Evolutionary conservation across 2,888 invertebrate species (phyloP), one percentile per base, ranked within the genome.

Genomic region (Leucophora obtusa): DNA sequence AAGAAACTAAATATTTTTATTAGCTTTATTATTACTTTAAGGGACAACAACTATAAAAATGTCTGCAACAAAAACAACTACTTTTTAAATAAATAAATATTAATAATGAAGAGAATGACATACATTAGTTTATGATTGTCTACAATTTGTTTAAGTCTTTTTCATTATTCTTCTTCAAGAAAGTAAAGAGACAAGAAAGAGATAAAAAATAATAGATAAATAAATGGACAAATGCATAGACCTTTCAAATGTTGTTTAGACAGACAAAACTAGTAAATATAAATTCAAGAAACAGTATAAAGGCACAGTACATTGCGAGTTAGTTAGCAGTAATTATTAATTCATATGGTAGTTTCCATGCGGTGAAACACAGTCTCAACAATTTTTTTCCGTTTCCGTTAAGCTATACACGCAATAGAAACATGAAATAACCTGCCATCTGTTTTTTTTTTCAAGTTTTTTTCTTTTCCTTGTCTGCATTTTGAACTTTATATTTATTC

Each of bases 71-170:
- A 38, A 38, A 14, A 38, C 11, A 11, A 38, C 11, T 9, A 35
- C 35, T 35, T 11, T 28, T 38, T 38, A 38, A 38, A n/a, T n/a
- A n/a, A 38, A 38, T 11, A 38, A 38, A 38, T 38, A 14, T 14
- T 24, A 53, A 33, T 33, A 53, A 68, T 43, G 43, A 43, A 51
- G 43, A 35, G 53, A 58, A 59, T 51, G 51, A 56, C 54, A 63
- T 33, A 51, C 65, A 73, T 58, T 65, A 38, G 56, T 58, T 73
- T 51, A 38, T 65, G 65, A 65, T 51, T 73, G 56, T 65, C 65
- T 9, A 28, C 65, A 65, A 65, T 65, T 65, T 65, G 33, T 65
- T 65, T 51, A 56, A 38, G 24, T 33, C 63, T 56, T 56, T 11
- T 54, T 47, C 43, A 62, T 62, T 54, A 54, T 43, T 28, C 14